Evolutionary conservation across 2,797 vertebrate genomes (phyloP).

Genomic region (Allobates femoralis): DNA sequence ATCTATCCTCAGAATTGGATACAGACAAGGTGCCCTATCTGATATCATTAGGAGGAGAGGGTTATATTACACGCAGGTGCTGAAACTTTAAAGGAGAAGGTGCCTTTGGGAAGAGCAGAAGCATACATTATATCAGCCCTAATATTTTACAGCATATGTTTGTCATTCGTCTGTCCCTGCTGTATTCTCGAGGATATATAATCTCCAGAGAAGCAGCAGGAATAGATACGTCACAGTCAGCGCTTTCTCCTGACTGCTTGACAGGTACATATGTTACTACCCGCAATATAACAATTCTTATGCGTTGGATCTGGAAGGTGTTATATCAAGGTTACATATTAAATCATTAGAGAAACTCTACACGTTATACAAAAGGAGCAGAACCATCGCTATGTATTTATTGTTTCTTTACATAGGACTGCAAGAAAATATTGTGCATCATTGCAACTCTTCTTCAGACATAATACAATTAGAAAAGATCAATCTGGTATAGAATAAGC

Average conservation of each 20-base stretch:
- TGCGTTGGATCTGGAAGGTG: not conserved
- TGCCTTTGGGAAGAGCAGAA: constrained; percentile 19
- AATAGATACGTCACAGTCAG: constrained; percentile 32
- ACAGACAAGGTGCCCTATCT: not conserved
- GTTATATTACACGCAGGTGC: constrained; percentile 3
- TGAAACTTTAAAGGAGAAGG: not conserved
- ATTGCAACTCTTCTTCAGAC: not conserved
- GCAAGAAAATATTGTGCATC: not conserved
- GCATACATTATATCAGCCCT: not conserved
- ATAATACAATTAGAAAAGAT: not conserved
- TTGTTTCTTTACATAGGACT: not conserved
- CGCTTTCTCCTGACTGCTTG: not conserved
- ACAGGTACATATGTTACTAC: constrained; percentile 19
- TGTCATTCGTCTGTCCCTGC: constrained; percentile 24
- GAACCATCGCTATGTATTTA: not conserved
- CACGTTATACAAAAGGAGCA: not conserved
- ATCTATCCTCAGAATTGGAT: not conserved
- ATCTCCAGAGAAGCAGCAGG: constrained; percentile 13
- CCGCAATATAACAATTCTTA: not conserved
- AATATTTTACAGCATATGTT: not conserved
- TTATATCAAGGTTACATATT: constrained; percentile 23
- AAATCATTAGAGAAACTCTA: not conserved
- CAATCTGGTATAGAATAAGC: not conserved
- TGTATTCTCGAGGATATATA: constrained; percentile 7
- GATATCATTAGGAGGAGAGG: not conserved